Evolutionary conservation across 2,797 vertebrate genomes (phyloP), one percentile per base, ranked within the genome.

Genomic region (Halcyon badia): DNA sequence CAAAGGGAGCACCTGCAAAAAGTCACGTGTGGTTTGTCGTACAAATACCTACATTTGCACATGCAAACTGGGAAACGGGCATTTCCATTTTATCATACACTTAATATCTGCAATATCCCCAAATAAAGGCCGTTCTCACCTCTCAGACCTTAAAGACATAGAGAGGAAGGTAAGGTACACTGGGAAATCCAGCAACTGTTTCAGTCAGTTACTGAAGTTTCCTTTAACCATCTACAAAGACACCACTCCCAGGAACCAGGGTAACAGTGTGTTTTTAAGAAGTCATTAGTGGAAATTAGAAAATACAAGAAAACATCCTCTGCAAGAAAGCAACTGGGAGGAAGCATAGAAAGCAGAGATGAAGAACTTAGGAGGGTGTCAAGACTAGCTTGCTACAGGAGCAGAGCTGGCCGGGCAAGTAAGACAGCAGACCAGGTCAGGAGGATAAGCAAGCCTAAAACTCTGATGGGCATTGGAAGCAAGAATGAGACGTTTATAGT

Each of bases 1-100:
- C 83, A 94, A 92, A 95, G 89, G 41, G 15, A 94, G 60, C 96
- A 96, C 95, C 94, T 95, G 96, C 96, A 91, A 94, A 90, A 94
- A 94, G 35, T 52, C 72, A 77, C 37, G 18, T 25, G 89, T 85
- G 57, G 57, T 80, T 95, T 85, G 48, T 70, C 1, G 2, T 61
- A 87, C 82, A 72, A 89, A 48, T 77, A 96, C 73, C 92, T 96
- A 95, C 58, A 94, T 82, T 96, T 95, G 70, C 83, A 90, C 83
- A 85, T 75, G 52, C 60, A 80, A 87, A 81, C 41, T 17, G 64
- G 54, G 69, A 94, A 89, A 71, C 10, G 25, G 28, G 58, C 66
- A 68, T 49, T 95, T 92, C 60, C 25, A 28, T 61, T 91, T 87
- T 65, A 75, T 61, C 20, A 6, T 52, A 25, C 14, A 10, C 61